Base-by-base conservation (phyloP, 2,888 invertebrate species). In the Aproaerema taeniolella region DNA sequence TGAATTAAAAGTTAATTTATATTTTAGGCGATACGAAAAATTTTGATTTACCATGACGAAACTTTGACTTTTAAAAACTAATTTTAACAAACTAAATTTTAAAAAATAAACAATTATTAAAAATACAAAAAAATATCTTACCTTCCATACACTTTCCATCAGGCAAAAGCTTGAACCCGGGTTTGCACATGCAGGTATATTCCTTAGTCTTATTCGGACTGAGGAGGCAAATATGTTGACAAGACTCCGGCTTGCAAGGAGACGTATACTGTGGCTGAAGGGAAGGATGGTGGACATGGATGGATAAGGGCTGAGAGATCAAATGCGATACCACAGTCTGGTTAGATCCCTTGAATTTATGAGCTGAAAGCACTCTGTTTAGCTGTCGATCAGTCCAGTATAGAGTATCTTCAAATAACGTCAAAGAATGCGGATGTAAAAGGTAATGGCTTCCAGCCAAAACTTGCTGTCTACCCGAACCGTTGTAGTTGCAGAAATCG, bases 351-450 rank as follows among this genome's bases (percentile, higher is more conserved):
- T 91, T 91, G 77, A 94, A 97, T 79, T 99, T 99, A 71, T 97
- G 94, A 0, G 96, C 96, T 0, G 95, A 96, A 3, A 94, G 75
- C 9, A 96, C 96, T 12, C 97, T 83, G 67, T 98, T 98, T 26
- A 97, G 79, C 70, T 98, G 97, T 1, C 96, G 88, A 70, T 98
- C 98, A 0, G 98, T 98, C 96, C 98, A 99, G 77, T 97, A 99
- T 40, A 99, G 86, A 0, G 95, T 95, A 61, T 99, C 97, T 72
- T 99, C 99, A 71, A 99, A 99, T 5, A 98, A 83, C 0, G 98
- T 95, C 24, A 99, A 74, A 6, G 96, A 97, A 71, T 98, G 98
- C 0, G 99, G 98, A 79, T 99, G 98, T 1, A 98, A 86, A 0
- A 99, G 82, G 65, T 98, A 98, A 74, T 99, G 95, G 50, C 95